Base-by-base conservation (phyloP, 2,888 invertebrate genomes). In the Drosophila subquinaria region DNA sequence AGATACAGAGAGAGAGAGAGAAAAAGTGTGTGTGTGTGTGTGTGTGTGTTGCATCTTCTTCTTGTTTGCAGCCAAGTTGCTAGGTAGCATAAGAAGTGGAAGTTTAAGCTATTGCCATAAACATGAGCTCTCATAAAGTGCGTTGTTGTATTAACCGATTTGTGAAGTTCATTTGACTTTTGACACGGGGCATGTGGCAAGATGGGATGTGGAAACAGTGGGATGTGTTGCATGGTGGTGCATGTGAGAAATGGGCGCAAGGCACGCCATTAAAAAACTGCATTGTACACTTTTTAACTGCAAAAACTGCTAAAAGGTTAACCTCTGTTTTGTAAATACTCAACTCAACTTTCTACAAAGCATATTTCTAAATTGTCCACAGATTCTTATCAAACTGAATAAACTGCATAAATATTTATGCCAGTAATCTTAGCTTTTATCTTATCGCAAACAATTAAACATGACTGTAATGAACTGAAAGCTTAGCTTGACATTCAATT, bases 111-210 rank as follows among this genome's bases (percentile, higher is more conserved):
- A 9, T 45, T 45, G 55, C 48, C 20, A 42, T 57, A 52, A 62
- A 47, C 47, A 33, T 27, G 60, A 60, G 60, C 40, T 51, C 69
- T 35, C 60, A 64, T 73, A 69, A 79, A 79, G 75, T 74, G 76
- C 79, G 66, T 70, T 66, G 36, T 70, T 66, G 33, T 63, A 79
- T 79, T 76, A 59, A 66, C 76, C 60, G 66, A 79, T 79, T 79
- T 66, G 69, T 48, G 70, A 76, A 79, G 62, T 79, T 79, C 76
- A 66, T 69, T 79, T 76, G 64, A 69, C 79, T 79, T 66, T 61
- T 48, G 47, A 38, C 63, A 8, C 27, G 60, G n/a, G 30, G 35
- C 56, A 47, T 56, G 53, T 1, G 40, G 27, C 38, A 52, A n/a
- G 40, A 30, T 11, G 35, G 4, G 35, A 11, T 13, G 5, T 4